Base-by-base conservation (phyloP, 2,888 invertebrate genomes). In the Phalera bucephala region DNA sequence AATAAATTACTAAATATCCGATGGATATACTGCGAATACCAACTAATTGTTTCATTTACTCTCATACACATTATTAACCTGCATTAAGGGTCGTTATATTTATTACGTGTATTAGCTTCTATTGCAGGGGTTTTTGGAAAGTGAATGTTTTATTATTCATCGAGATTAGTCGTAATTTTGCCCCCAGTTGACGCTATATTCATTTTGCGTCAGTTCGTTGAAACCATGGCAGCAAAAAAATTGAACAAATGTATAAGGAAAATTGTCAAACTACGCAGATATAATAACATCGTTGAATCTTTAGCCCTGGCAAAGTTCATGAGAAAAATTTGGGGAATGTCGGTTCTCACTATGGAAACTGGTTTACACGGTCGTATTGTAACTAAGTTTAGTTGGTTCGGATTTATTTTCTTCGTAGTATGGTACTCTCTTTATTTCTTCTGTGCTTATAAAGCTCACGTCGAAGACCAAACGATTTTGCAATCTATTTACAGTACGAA, bases 11-110 rank as follows among this genome's bases (percentile, higher is more conserved):
- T 71, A 71, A 78, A 79, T 85, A 85, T 86, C 82, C 80, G 59
- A 52, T 79, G 85, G 86, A 84, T 87, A 81, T 58, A 81, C 64
- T 82, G 79, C 77, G 74, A 85, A 83, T 83, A 85, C 81, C 80
- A 80, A 41, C 33, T 46, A 57, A 67, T 77, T 70, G 80, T 88
- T 83, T 87, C 47, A 83, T 86, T 87, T 72, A 39, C 23, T 36
- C 26, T 41, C 7, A 3, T 15, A 13, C 3, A 20, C 12, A 21
- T 21, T 21, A 21, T n/a, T 21, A n/a, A n/a, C 9, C 9, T 21
- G 3, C 8, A n/a, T 21, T n/a, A 0, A 2, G 21, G 4, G 23
- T 11, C 9, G 5, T 23, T 23, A 3, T n/a, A 5, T 11, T 23
- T 11, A 23, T 23, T 11, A n/a, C 23, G 1, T 11, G 4, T 11